Percentiles rank a stretch among this genome's conserved stretches.
Conservation (phyloP, 2,113 vertebrate genomes). For the Toxotes chatareus region DNA sequence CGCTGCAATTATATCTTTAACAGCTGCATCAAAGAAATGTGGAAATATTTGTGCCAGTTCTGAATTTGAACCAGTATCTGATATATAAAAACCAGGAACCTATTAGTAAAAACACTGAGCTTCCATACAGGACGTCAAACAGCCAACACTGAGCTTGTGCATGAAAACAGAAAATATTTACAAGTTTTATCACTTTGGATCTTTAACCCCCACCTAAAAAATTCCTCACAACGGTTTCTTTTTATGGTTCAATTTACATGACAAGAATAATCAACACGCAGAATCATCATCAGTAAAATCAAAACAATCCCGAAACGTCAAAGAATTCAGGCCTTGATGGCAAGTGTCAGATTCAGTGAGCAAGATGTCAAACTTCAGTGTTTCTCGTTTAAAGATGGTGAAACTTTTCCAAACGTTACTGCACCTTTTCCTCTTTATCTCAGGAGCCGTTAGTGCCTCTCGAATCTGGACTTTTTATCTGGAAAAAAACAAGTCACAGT, state of each 20-base stretch:
- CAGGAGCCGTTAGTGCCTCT: constrained; percentile 34
- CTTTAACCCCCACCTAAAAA: too few relatives aligned
- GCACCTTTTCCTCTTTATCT: background rate
- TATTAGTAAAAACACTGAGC: background rate
- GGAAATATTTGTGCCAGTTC: background rate
- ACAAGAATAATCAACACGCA: background rate
- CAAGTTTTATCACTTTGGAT: too few relatives aligned
- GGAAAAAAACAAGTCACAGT: background rate
- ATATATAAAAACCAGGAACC: background rate
- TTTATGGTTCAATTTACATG: background rate
- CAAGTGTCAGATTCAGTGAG: background rate
- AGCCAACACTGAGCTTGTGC: too few relatives aligned
- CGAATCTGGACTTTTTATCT: background rate
- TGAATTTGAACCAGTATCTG: background rate
- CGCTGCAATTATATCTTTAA: background rate
- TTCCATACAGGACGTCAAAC: background rate
- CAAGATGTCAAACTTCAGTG: background rate
- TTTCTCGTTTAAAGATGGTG: constrained; percentile 1
- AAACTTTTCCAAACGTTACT: constrained; percentile 12
- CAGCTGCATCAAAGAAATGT: background rate
- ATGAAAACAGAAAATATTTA: background rate
- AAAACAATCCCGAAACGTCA: background rate
- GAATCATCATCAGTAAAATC: background rate
- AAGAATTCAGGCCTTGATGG: too few relatives aligned
- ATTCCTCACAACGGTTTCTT: background rate